A percentile compares a stretch with the other conserved stretches of the same genome.
Evolutionary conservation across 2,797 vertebrate species (phyloP).

Genomic region (Acanthis flammea): DNA sequence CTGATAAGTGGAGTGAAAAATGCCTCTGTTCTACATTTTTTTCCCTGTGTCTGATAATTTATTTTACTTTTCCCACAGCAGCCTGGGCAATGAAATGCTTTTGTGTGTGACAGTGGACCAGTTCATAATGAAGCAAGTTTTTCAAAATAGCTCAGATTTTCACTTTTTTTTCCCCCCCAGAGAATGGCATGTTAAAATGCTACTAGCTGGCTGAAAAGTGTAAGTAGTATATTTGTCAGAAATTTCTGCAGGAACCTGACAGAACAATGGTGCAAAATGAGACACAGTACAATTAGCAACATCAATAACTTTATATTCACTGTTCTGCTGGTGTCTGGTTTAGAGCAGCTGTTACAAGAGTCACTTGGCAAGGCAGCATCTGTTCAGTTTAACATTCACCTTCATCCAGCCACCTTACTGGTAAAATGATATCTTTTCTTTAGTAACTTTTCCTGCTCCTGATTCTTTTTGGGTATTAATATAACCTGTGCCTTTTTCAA

Average conservation of each 20-base stretch:
- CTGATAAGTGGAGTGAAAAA: not conserved
- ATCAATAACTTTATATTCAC: constrained; percentile 29
- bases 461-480: not conserved
- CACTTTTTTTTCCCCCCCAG: not conserved
- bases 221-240: constrained; percentile 36
- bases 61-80: not conserved
- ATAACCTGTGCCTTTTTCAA: not conserved
- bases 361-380: not conserved
- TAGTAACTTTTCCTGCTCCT: not conserved
- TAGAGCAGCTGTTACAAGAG: constrained; percentile 7
- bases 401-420: not conserved
- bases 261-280: constrained; percentile 21
- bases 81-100: not conserved
- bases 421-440: not conserved
- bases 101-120: not conserved
- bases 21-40: not conserved
- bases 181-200: constrained; percentile 15
- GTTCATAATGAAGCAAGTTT: constrained; percentile 40
- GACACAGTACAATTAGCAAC: constrained; percentile 47
- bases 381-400: not conserved
- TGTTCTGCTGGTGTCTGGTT: not conserved
- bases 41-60: not conserved
- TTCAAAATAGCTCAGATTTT: constrained; percentile 27
- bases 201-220: constrained; percentile 15
- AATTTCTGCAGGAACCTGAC: constrained; percentile 34